Conservation (phyloP, 2,797 vertebrate species). For the Sebastes minor region DNA sequence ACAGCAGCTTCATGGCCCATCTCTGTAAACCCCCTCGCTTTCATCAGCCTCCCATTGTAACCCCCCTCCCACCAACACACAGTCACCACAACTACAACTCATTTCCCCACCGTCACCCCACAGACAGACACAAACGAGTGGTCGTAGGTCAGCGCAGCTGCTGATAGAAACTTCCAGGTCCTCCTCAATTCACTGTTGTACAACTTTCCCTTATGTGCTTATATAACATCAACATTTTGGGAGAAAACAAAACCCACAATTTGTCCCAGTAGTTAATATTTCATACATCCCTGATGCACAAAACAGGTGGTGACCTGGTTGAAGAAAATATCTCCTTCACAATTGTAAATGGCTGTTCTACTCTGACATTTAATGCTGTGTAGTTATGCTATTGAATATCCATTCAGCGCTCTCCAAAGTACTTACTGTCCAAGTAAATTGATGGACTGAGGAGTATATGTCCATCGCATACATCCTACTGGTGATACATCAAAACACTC, state of each 20-base stretch:
- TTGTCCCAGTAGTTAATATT: conserved; percentile 71
- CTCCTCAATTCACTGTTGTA: conserved; percentile 40
- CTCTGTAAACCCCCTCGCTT: conserved; percentile 68
- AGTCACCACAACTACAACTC: conserved; percentile 25
- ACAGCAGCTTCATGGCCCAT: conserved; percentile 67
- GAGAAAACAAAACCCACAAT: conserved; percentile 59
- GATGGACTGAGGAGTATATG: conserved; percentile 70
- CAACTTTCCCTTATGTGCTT: conserved; percentile 67
- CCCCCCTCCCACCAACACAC: conserved; percentile 18
- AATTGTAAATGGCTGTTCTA: conserved; percentile 41
- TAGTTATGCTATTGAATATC: conserved; percentile 69
- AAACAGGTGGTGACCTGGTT: conserved; percentile 73
- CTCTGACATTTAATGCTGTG: conserved; percentile 53
- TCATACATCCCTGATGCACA: conserved; percentile 66
- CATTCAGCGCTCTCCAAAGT: conserved; percentile 64
- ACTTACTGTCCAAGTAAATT: conserved; percentile 71
- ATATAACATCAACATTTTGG: conserved; percentile 67
- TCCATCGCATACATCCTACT: conserved; percentile 62
- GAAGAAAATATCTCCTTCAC: conserved; percentile 48
- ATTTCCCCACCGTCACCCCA: conserved; percentile 50
- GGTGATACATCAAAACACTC: conserved; percentile 68
- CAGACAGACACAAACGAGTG: conserved; percentile 42
- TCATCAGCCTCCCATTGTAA: conserved; percentile 68
- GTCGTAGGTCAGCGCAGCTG: conserved; percentile 67
- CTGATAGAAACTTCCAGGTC: conserved; percentile 74